Conservation (phyloP, 2,113 vertebrate genomes). For the Sphyrna mokarran region DNA sequence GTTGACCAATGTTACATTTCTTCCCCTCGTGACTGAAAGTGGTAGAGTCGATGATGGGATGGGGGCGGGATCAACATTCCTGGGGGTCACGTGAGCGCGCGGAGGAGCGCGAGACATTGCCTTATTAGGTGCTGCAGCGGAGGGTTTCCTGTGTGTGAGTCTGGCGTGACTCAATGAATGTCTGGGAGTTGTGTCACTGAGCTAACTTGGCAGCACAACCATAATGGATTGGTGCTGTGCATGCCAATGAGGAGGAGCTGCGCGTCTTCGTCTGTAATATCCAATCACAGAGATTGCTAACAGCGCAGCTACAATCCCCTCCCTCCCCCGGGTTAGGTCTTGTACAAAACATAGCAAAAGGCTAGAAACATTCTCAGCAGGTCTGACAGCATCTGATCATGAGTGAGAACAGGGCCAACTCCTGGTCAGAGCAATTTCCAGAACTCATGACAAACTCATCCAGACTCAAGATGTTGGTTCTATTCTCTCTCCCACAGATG, state of each 20-base stretch:
- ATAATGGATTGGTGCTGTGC: no score
- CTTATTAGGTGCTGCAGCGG: constrained; percentile 6
- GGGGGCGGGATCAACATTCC: background rate
- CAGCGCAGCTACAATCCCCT: no score
- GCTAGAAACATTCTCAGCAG: no score
- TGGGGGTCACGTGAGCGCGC: background rate
- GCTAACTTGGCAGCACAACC: no score
- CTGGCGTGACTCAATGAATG: background rate
- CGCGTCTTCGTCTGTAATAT: background rate
- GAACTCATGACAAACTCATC: no score
- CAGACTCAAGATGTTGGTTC: no score
- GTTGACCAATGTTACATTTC: background rate
- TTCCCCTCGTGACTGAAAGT: background rate
- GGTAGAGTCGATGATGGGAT: background rate
- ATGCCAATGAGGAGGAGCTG: background rate
- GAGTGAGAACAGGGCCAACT: no score
- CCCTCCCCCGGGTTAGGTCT: no score
- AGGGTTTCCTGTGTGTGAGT: background rate
- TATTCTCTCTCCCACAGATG: no score
- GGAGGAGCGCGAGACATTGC: background rate
- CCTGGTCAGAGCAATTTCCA: no score
- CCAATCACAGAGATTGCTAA: background rate
- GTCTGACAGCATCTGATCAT: no score
- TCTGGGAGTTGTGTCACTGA: background rate
- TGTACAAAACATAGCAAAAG: no score